Base-by-base conservation (phyloP, 2,113 vertebrate genomes). In the Hyaena hyaena region DNA sequence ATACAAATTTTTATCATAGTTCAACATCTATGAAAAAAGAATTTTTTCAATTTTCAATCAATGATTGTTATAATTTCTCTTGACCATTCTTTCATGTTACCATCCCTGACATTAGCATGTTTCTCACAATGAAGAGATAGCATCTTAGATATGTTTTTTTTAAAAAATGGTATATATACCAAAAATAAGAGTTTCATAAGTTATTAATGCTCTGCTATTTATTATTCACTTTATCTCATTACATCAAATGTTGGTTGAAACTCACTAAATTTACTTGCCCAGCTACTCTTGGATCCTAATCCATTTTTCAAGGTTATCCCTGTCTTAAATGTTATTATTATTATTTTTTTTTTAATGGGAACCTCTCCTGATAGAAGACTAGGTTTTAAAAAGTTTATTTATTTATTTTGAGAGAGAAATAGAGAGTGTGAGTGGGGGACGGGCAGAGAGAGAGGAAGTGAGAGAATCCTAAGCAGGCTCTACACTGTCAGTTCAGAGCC, bases 21-120 rank as follows among this genome's bases (percentile, higher is more conserved):
- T 93, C 89, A 92, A 66, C 26, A 77, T 73, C 26, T 73, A 28
- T 35, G 31, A 79, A 95, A 93, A 39, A 94, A 68, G 19, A 81
- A 14, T 74, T 21, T n/a, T 92, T 93, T 95, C 28, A 16, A 35
- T 81, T 96, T 96, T 58, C 35, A 68, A 8, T 85, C 53, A 76
- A 31, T 14, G 53, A 10, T 88, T 90, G 33, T 50, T 80, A 66
- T 6, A 82, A 12, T 24, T 58, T 21, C 26, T 21, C 66, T 21
- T 97, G 58, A 48, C 12, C 63, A n/a, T 68, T 68, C 23, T 81
- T 58, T 88, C 48, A 48, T 15, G n/a, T 93, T 92, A 65, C 9
- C 15, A 58, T 50, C 14, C 16, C 28, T 88, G 50, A 65, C 8
- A 80, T 48, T 35, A 63, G 4, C 5, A 58, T 73, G 48, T 17